Base-by-base conservation (phyloP, 2,888 invertebrate species). In the Folsomia candida region DNA sequence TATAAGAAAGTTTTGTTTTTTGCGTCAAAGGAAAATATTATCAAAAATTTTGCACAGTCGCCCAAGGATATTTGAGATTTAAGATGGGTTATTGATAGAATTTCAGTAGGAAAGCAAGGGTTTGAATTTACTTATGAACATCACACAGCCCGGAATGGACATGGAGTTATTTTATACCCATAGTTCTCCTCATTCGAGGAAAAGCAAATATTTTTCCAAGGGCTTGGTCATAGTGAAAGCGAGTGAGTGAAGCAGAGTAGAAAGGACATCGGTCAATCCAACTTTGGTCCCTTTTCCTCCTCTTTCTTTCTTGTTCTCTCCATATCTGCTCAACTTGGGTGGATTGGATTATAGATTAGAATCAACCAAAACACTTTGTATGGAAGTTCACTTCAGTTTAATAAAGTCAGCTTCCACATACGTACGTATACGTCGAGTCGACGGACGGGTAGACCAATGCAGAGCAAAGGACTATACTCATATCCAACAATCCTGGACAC, bases 221-320 rank as follows among this genome's bases (percentile, higher is more conserved):
- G 61, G 18, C 61, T 61, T 14, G 28, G 54, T 54, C 20, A n/a
- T 54, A 22, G 54, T 54, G 54, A 54, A 3, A 22, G 22, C 18
- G 27, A 27, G 61, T 26, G 22, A 24, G 26, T 27, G 22, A 24
- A 60, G 60, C 29, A 27, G 11, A 47, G 63, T 6, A 64, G 63
- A 64, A 47, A 64, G 63, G 63, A 64, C 63, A 64, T 64, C 51
- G 63, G 63, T 64, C 63, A 64, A 51, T 20, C 63, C 51, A 54
- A 54, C 54, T 54, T 54, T n/a, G 6, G 54, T 54, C 54, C 4
- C 22, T 54, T 54, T 18, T 6, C 54, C 18, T 54, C 54, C 18
- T 54, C 54, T 20, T 18, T 6, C 22, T 54, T 20, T 54, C 22
- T 54, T 54, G 11, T 20, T n/a, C 22, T 4, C n/a, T 54, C 11